Conservation (phyloP, 1,140 invertebrate genomes). For the Dreissena polymorpha region DNA sequence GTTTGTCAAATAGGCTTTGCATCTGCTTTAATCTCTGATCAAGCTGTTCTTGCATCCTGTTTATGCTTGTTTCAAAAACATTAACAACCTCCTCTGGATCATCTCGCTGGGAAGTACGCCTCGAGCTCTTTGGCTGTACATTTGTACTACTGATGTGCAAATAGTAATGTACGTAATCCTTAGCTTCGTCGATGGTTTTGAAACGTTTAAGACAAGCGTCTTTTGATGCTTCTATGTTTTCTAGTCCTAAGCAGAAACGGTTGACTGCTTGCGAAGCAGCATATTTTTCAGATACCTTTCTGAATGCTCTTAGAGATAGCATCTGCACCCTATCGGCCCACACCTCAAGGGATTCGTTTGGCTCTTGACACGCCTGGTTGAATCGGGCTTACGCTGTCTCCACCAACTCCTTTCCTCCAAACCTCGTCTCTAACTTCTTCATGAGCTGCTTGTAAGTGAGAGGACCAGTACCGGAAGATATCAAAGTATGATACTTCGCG, state of each 20-base stretch:
- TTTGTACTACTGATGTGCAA: not conserved
- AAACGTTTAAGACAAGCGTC: conserved; percentile 11
- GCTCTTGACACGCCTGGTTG: conserved; percentile 39
- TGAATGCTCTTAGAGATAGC: conserved; percentile 41
- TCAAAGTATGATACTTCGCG: conserved; percentile 13
- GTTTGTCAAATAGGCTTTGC: no score
- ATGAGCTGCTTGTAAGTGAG: conserved; percentile 12
- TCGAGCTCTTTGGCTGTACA: not conserved
- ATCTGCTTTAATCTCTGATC: not conserved
- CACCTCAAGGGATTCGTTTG: conserved; percentile 43
- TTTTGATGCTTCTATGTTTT: conserved; percentile 45
- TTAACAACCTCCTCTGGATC: not conserved
- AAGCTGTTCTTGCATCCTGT: no score
- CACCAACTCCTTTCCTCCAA: conserved; percentile 34
- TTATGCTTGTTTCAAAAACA: not conserved
- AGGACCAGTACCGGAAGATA: not conserved
- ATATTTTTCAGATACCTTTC: conserved; percentile 42
- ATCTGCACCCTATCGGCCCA: conserved; percentile 47
- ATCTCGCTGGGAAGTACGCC: not conserved
- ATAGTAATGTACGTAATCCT: conserved; percentile 3
- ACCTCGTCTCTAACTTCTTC: conserved; percentile 43
- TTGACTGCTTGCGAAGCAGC: conserved; percentile 34
- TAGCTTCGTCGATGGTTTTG: conserved; percentile 22
- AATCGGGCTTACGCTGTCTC: conserved; percentile 50
- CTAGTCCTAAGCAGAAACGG: conserved; percentile 51